These are phyloP conservation scores for Diplosoma virens DNA, from an alignment of 23 tunicate species.

Conservation along the genomic window DNA sequence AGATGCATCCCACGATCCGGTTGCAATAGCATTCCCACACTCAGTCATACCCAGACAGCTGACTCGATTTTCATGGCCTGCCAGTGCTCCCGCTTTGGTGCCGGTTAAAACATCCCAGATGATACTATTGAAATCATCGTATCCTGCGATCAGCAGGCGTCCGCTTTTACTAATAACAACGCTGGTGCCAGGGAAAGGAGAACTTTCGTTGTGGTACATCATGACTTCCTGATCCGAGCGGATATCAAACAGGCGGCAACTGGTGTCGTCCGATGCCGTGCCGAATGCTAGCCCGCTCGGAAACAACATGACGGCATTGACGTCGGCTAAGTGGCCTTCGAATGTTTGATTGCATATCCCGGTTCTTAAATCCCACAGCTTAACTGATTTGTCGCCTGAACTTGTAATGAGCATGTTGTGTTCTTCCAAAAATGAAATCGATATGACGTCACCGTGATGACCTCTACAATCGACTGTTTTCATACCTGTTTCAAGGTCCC, in stretches of 20 bases:
- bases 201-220: constrained; percentile 18
- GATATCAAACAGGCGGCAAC: constrained; percentile 11
- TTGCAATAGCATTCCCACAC: neutral
- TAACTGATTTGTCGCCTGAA: constrained; percentile 8
- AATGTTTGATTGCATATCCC: constrained; percentile 2
- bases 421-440: neutral
- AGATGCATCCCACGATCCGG: constrained; percentile 14
- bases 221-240: constrained; percentile 22
- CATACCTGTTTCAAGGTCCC: constrained; percentile 3
- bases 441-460: neutral
- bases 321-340: constrained; percentile 3
- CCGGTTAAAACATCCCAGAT: constrained; percentile 16
- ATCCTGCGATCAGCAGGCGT: constrained; percentile 7
- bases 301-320: neutral
- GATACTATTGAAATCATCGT: constrained; percentile 9
- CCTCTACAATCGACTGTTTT: constrained; percentile 1
- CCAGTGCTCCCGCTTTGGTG: constrained; percentile 8
- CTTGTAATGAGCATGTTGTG: neutral
- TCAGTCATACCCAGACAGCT: constrained; percentile 6
- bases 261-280: constrained; percentile 8
- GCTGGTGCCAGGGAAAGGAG: constrained; percentile 1
- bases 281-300: neutral
- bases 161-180: constrained; percentile 16
- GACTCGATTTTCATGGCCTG: constrained; percentile 7
- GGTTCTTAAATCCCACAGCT: constrained; percentile 8